Conservation (phyloP, 2,888 invertebrate species). For the Rhogogaster chlorosoma region DNA sequence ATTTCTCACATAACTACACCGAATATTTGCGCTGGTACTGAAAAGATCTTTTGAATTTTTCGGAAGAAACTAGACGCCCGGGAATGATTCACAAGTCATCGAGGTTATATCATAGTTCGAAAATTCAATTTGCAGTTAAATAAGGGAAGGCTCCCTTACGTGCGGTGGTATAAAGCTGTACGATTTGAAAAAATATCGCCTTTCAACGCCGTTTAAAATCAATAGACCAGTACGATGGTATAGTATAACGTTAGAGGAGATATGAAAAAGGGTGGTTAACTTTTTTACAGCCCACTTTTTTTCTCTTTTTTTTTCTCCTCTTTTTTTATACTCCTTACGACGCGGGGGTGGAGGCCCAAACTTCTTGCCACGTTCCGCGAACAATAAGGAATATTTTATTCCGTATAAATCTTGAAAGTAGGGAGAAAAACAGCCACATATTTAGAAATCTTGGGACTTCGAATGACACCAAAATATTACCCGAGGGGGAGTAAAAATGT, state of each 20-base stretch:
- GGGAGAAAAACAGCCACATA: constrained; percentile 1
- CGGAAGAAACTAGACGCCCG: neutral
- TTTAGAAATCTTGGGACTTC: constrained; percentile 29
- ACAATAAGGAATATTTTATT: constrained; percentile 42
- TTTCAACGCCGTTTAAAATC: constrained; percentile 35
- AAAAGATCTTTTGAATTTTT: neutral
- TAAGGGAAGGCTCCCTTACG: neutral
- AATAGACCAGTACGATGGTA: constrained; percentile 20
- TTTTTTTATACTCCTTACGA: neutral
- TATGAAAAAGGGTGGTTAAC: constrained; percentile 36
- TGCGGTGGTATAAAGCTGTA: neutral
- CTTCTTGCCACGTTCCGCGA: constrained; percentile 34
- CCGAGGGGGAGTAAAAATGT: constrained; percentile 4
- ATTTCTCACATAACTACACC: neutral
- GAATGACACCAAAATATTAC: constrained; percentile 41
- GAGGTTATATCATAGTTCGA: neutral
- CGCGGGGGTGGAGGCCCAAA: constrained; percentile 16
- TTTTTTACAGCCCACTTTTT: constrained; percentile 26
- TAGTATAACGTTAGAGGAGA: constrained; percentile 20
- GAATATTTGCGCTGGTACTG: neutral
- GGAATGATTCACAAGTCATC: neutral
- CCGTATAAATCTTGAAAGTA: constrained; percentile 35
- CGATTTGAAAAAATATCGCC: constrained; percentile 30
- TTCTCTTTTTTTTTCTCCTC: neutral
- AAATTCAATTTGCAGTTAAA: constrained; percentile 24